Evolutionary conservation across 2,888 invertebrate genomes (phyloP).

Genomic region (Tipula helvola): DNA sequence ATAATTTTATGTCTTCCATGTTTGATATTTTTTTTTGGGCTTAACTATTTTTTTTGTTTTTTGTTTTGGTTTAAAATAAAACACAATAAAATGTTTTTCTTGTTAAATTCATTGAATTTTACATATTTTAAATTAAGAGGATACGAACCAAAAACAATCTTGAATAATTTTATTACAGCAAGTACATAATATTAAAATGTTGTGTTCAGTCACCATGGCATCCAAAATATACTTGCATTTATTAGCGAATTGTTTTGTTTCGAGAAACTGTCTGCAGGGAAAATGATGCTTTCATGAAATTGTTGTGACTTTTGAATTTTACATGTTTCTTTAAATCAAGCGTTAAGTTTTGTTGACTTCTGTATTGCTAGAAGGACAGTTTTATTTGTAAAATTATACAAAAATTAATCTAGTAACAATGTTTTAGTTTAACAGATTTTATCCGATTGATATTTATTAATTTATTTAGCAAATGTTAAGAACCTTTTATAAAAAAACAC

Average conservation of each 20-base stretch:
- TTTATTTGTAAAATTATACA: too few relatives aligned
- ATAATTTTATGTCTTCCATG: neutral
- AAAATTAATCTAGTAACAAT: too few relatives aligned
- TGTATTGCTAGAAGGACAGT: too few relatives aligned
- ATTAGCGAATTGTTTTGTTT: neutral
- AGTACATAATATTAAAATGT: neutral
- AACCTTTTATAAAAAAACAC: too few relatives aligned
- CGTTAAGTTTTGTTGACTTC: neutral
- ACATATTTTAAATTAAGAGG: neutral
- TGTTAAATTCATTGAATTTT: neutral
- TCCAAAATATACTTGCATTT: neutral
- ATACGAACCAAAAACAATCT: neutral
- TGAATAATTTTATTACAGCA: neutral
- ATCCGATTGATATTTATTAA: too few relatives aligned
- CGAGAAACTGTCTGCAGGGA: neutral
- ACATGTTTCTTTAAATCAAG: neutral
- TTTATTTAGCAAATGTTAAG: too few relatives aligned
- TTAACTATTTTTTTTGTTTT: neutral
- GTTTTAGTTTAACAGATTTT: too few relatives aligned
- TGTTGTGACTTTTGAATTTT: neutral
- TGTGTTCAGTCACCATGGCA: neutral
- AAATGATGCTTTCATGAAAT: neutral
- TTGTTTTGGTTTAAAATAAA: too few relatives aligned
- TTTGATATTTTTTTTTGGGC: neutral
- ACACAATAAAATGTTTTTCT: neutral